phyloP scores from a whole-genome alignment of 2,888 invertebrate species.

The Philopedon plagiatum region DNA sequence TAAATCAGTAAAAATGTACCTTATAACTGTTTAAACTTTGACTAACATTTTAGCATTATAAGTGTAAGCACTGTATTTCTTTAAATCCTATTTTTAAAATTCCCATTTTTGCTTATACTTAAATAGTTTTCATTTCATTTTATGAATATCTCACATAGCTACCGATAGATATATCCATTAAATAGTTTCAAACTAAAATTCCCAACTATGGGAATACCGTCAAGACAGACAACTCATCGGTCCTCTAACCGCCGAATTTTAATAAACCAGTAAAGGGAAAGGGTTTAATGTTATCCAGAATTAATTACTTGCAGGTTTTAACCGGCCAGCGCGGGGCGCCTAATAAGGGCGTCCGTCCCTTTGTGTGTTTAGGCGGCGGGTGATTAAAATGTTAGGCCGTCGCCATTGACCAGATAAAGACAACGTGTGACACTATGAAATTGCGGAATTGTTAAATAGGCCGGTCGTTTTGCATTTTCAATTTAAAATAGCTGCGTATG shows the following conservation, averaged over 20 bases:
- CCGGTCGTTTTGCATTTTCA: not conserved
- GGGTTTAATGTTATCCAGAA: constrained; percentile 46
- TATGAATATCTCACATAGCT: constrained; percentile 8
- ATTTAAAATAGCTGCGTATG: not conserved
- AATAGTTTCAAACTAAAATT: constrained; percentile 14
- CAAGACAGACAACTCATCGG: constrained; percentile 20
- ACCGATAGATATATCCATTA: constrained; percentile 13
- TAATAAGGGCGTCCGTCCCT: constrained; percentile 34
- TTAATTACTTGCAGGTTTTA: constrained; percentile 47
- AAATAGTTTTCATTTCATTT: not conserved
- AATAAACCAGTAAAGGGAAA: constrained; percentile 45
- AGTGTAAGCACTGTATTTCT: too few species aligned
- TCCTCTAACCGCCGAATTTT: constrained; percentile 32
- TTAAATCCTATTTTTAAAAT: too few species aligned
- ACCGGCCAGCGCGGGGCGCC: constrained; percentile 29
- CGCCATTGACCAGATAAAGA: constrained; percentile 34
- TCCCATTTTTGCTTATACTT: too few species aligned
- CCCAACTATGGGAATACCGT: constrained; percentile 19
- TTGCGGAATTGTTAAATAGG: constrained; percentile 4
- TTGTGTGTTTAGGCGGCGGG: constrained; percentile 38
- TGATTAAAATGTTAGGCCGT: constrained; percentile 41
- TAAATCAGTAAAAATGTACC: too few species aligned
- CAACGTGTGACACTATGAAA: constrained; percentile 23
- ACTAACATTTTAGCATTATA: too few species aligned
- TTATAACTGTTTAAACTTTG: too few species aligned